Percentiles rank a stretch among this genome's conserved stretches.
phyloP scores from a whole-genome alignment of 1,140 invertebrate species.

The Macrocentrus cingulum region DNA sequence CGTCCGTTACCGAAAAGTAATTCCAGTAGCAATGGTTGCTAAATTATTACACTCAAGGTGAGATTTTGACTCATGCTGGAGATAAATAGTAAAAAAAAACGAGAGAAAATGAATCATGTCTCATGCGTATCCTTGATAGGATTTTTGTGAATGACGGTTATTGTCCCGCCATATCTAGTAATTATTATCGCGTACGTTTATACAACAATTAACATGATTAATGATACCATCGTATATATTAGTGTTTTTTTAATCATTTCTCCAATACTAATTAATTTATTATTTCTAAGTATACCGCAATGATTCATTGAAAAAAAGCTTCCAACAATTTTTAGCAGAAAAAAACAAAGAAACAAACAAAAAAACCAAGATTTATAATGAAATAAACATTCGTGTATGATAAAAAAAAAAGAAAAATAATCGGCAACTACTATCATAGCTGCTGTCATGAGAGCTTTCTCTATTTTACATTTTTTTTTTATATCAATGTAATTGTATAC shows the following conservation, averaged over 20 bases:
- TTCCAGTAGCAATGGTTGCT: slow-evolving; percentile 56
- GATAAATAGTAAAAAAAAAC: slow-evolving; percentile 18
- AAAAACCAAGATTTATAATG: slow-evolving; percentile 33
- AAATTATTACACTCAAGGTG: slow-evolving; percentile 44
- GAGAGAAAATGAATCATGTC: slow-evolving; percentile 26
- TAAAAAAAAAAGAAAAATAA: slow-evolving; percentile 19
- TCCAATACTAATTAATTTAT: slow-evolving; percentile 46
- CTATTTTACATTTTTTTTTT: slow-evolving; percentile 29
- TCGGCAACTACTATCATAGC: slow-evolving; percentile 37
- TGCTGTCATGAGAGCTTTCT: slow-evolving; percentile 42
- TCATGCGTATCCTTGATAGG: slow-evolving; percentile 37
- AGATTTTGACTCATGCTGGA: too few relatives aligned
- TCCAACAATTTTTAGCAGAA: slow-evolving; percentile 39
- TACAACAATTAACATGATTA: slow-evolving; percentile 55
- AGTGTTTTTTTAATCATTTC: slow-evolving; percentile 51
- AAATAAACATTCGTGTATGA: slow-evolving; percentile 16
- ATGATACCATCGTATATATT: slow-evolving; percentile 53
- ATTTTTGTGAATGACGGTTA: slow-evolving; percentile 40
- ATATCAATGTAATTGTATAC: slow-evolving; percentile 48
- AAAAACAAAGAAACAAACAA: slow-evolving; percentile 25
- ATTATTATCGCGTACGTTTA: slow-evolving; percentile 55
- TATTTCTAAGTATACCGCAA: slow-evolving; percentile 42
- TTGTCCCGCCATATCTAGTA: slow-evolving; percentile 44
- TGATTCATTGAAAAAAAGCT: slow-evolving; percentile 45
- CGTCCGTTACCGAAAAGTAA: slow-evolving; percentile 78